Percentiles rank a stretch among this genome's conserved stretches.
Evolutionary conservation across 1,140 invertebrate genomes (phyloP).

Genomic region (Drosophila suzukii): DNA sequence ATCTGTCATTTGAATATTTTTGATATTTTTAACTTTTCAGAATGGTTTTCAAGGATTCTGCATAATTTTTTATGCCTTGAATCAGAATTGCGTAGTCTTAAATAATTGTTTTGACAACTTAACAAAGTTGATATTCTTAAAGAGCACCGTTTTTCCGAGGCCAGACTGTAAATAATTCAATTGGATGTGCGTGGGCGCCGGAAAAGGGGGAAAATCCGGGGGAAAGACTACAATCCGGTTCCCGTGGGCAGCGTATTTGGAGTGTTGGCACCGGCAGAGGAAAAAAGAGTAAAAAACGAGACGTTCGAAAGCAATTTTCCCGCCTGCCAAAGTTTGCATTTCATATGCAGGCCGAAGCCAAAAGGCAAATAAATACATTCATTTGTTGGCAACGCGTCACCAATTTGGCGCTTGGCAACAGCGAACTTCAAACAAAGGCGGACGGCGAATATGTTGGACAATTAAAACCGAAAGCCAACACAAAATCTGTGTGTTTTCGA

Average conservation of each 20-base stretch:
- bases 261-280: conserved; percentile 24
- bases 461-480: conserved; percentile 33
- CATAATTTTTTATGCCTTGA: not conserved
- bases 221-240: conserved; percentile 21
- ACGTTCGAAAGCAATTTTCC: conserved; percentile 8
- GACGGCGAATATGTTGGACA: conserved; percentile 27
- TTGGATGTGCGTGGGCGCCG: conserved; percentile 32
- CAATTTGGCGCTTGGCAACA: conserved; percentile 59
- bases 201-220: conserved; percentile 2
- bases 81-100: not conserved
- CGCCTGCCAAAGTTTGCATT: conserved; percentile 28
- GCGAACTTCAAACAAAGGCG: conserved; percentile 36
- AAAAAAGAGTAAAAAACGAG: conserved; percentile 8
- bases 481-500: conserved; percentile 25
- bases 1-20: not conserved
- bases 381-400: conserved; percentile 45
- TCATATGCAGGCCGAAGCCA: conserved; percentile 37
- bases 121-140: not conserved
- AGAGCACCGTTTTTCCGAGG: not conserved
- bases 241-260: conserved; percentile 16
- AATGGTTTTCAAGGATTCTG: not conserved
- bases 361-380: conserved; percentile 42
- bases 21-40: not conserved
- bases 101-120: not conserved
- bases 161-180: conserved; percentile 25